phyloP scores from a whole-genome alignment of 2,797 vertebrate genomes.

The Morus bassanus region DNA sequence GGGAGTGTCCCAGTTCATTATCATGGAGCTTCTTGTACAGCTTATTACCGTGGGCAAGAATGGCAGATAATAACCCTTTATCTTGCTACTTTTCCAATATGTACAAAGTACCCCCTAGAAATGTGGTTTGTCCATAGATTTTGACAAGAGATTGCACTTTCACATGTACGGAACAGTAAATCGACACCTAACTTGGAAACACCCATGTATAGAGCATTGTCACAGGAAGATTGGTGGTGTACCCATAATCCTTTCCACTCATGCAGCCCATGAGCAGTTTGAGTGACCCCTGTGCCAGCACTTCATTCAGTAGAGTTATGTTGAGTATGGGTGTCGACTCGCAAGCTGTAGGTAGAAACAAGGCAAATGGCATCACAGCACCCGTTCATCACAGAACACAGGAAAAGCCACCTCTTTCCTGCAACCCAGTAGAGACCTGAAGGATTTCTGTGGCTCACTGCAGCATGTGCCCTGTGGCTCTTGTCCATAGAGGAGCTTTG shows the following conservation, averaged over 20 bases:
- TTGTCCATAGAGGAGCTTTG: neutral
- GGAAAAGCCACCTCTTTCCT: neutral
- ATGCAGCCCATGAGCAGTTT: neutral
- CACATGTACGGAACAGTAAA: neutral
- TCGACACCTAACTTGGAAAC: neutral
- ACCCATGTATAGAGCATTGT: neutral
- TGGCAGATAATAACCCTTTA: neutral
- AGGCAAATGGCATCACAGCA: neutral
- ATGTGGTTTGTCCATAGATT: neutral
- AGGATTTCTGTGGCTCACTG: neutral
- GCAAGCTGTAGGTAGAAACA: neutral
- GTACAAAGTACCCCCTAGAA: neutral
- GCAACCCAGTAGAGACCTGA: neutral
- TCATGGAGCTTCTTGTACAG: neutral
- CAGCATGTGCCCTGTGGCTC: neutral
- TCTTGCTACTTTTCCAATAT: neutral
- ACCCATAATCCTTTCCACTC: neutral
- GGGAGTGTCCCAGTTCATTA: neutral
- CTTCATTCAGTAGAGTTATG: neutral
- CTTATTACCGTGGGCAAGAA: neutral
- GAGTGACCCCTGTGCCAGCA: neutral
- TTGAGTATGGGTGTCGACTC: neutral
- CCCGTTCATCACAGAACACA: neutral
- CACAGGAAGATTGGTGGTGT: no score
- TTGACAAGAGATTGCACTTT: neutral